A percentile compares a stretch with the other conserved stretches of the same genome.
Conservation (phyloP, 2,888 invertebrate species). For the Protodeltote pygarga region DNA sequence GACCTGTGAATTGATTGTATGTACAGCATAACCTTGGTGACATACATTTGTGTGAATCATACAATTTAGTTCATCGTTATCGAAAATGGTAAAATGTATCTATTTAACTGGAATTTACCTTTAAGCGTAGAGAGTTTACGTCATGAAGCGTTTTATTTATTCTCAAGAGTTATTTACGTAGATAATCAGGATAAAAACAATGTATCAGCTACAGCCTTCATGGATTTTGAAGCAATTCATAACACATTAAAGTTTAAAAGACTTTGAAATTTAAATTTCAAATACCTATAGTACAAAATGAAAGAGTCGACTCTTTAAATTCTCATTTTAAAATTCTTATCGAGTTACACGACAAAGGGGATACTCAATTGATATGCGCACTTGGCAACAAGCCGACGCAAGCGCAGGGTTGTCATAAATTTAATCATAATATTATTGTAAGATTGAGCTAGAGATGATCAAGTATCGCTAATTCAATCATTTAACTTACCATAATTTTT, state of each 20-base stretch:
- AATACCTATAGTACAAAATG: too few species aligned
- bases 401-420: constrained; percentile 7
- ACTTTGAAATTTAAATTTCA: too few species aligned
- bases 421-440: constrained; percentile 4
- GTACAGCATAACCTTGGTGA: constrained; percentile 52
- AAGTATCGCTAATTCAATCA: not conserved
- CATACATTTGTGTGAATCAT: constrained; percentile 48
- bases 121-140: not conserved
- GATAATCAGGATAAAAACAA: not conserved
- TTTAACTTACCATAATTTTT: not conserved
- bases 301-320: too few species aligned
- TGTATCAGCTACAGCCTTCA: not conserved
- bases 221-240: too few species aligned
- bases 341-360: constrained; percentile 22
- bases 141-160: not conserved
- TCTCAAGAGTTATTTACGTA: not conserved
- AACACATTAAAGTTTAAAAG: too few species aligned
- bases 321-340: constrained; percentile 14
- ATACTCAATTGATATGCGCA: constrained; percentile 27
- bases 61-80: constrained; percentile 23
- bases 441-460: constrained; percentile 9
- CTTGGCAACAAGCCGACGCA: constrained; percentile 28
- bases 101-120: constrained; percentile 5
- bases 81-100: constrained; percentile 9
- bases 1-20: constrained; percentile 55